Evolutionary conservation across 2,888 invertebrate genomes (phyloP), one percentile per base, ranked within the genome.

Genomic region (Drosophila paracracens): DNA sequence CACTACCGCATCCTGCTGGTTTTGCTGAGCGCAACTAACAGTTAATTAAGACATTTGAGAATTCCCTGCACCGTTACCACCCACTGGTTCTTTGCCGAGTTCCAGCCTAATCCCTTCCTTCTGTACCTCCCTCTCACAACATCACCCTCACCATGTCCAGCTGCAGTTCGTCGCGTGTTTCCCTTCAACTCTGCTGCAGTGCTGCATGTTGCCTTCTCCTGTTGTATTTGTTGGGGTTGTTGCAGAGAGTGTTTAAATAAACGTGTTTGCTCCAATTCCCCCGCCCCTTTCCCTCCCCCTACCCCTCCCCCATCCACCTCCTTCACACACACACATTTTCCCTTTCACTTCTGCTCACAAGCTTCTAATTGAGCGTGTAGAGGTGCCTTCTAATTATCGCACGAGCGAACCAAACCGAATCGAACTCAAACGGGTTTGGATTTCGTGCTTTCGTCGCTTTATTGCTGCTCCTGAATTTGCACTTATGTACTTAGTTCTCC

Each of bases 281-380:
- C 57, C 2, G 1, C 48, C 31, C 29, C 4, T 11, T 6, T 13
- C 10, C 43, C 27, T 0, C 0, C 3, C 2, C 1, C 8, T 31
- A 8, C 56, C 11, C 25, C 57, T 3, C 8, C 53, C 13, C 25
- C 4, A 13, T 11, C 8, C 21, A 25, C 43, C 29, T 1, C 1
- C 8, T 2, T 31, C 8, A 5, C 31, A 33, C 33, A 21, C 31
- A 25, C 16, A 46, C 4, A 46, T 21, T 46, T 46, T 25, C 27
- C 11, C 35, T 46, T 43, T 57, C 31, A 31, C 36, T 74, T 70
- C 57, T 59, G 79, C 78, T 81, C 75, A 88, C 80, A 81, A 82
- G 82, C 82, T 79, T 82, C 88, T 88, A 88, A 90, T 89, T 90
- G 90, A 89, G 85, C 88, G 87, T 85, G 84, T 74, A 79, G 79